These are phyloP conservation scores for Thyatira batis DNA, from an alignment of 2,888 invertebrate genomes.

Conservation along the genomic window DNA sequence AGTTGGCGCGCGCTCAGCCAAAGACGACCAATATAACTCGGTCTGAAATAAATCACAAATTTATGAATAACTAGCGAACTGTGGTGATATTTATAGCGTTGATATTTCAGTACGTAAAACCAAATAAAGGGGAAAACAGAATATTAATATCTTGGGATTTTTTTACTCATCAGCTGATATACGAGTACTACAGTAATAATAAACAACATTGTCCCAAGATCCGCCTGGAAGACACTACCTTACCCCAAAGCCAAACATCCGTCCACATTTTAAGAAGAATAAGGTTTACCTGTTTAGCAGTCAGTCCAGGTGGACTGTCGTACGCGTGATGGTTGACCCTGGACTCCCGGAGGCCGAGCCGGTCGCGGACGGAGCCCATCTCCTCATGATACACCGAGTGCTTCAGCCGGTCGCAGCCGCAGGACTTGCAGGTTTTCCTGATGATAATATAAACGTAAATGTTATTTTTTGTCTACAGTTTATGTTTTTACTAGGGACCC, in stretches of 20 bases:
- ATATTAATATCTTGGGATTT: not conserved
- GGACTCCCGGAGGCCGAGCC: constrained; percentile 86
- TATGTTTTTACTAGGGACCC: too few species aligned
- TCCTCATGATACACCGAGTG: constrained; percentile 96
- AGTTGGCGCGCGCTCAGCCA: constrained; percentile 86
- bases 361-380: constrained; percentile 89
- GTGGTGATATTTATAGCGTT: not conserved
- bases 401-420: constrained; percentile 94
- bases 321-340: constrained; percentile 66
- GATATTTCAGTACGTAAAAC: too few species aligned
- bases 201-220: too few species aligned
- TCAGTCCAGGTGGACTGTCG: constrained; percentile 90
- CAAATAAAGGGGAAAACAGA: too few species aligned
- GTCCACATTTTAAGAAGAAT: too few species aligned
- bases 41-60: constrained; percentile 82
- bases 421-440: constrained; percentile 96
- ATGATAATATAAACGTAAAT: too few species aligned
- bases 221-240: too few species aligned
- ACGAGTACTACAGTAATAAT: too few species aligned
- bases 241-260: too few species aligned
- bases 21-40: constrained; percentile 95
- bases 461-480: too few species aligned
- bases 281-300: constrained; percentile 81
- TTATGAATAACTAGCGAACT: not conserved
- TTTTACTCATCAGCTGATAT: too few species aligned